These are phyloP conservation scores for Ditula angustiorana DNA, from an alignment of 2,888 invertebrate genomes.

Conservation along the genomic window DNA sequence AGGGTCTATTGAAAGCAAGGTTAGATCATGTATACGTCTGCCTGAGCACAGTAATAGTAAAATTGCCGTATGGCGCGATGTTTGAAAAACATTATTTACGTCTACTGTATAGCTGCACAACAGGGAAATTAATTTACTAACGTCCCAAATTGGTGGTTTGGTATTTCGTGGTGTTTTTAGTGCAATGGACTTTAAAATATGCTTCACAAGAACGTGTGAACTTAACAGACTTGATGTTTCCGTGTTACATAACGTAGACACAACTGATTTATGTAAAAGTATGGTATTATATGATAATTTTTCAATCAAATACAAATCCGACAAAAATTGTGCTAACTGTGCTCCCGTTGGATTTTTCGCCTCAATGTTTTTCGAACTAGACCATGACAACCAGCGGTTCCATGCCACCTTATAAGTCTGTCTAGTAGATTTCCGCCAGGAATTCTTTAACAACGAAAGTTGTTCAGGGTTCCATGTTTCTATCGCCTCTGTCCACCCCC, in stretches of 20 bases:
- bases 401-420: constrained; percentile 39
- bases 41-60: constrained; percentile 39
- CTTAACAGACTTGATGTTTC: constrained; percentile 30
- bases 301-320: constrained; percentile 37
- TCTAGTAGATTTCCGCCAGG: constrained; percentile 42
- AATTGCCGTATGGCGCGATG: constrained; percentile 12
- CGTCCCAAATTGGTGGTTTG: constrained; percentile 45
- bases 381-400: constrained; percentile 40
- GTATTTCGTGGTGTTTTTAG: constrained; percentile 1
- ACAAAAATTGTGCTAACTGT: constrained; percentile 39
- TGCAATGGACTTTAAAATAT: constrained; percentile 43
- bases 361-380: constrained; percentile 16
- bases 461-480: constrained; percentile 41
- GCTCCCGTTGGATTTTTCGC: constrained; percentile 13
- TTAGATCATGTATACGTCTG: constrained; percentile 42
- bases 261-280: constrained; percentile 42
- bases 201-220: constrained; percentile 43
- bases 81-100: constrained; percentile 25
- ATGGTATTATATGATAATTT: constrained; percentile 41
- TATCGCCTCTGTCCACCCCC: constrained; percentile 45
- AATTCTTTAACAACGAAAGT: constrained; percentile 24
- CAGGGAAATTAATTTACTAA: constrained; percentile 19
- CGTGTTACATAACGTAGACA: constrained; percentile 41
- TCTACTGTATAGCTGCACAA: not conserved
- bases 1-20: constrained; percentile 8